Base-by-base conservation (phyloP, 2,113 vertebrate species). In the Ophthalmolycus amberensis region DNA sequence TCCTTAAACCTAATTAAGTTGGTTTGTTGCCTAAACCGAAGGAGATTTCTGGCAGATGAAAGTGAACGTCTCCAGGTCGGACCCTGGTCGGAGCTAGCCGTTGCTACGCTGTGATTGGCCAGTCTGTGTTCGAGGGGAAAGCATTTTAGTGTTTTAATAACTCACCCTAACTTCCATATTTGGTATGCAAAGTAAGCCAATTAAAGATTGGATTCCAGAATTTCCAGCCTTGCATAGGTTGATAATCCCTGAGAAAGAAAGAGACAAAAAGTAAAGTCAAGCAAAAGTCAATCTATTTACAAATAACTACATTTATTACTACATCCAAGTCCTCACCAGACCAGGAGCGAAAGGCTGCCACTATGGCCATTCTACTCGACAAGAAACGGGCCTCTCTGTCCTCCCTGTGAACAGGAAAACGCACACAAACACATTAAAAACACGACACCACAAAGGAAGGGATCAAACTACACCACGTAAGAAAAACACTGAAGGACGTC, bases 81-180 rank as follows among this genome's bases (percentile, higher is more conserved):
- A 25, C 25, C 25, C 25, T 25, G 25, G 1, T 25, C 25, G n/a
- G n/a, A n/a, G n/a, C 22, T 22, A 1, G 50, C 20, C 18, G 50
- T 54, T 52, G 2, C 50, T n/a, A 22, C 2, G 15, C 46, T 50
- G 16, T 1, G 16, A 18, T 22, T 22, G 50, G 50, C 50, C 20
- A 20, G 50, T n/a, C 50, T n/a, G 20, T 54, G 50, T 56, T 25
- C 1, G 54, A 56, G 54, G 54, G 54, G 4, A 25, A 12, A 9
- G 4, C 54, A 11, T 25, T 56, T 25, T 12, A 56, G 29, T 29
- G 29, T 29, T 29, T 56, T 16, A 12, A 56, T 56, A 10, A 56
- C 97, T 76, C 95, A 99, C 98, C 96, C 98, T 94, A 90, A 99
- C 98, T 95, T 99, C 98, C 97, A 97, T 98, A 96, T 99, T 99